These are phyloP conservation scores for Andrena marginata DNA, from an alignment of 2,888 invertebrate species.

Conservation along the genomic window DNA sequence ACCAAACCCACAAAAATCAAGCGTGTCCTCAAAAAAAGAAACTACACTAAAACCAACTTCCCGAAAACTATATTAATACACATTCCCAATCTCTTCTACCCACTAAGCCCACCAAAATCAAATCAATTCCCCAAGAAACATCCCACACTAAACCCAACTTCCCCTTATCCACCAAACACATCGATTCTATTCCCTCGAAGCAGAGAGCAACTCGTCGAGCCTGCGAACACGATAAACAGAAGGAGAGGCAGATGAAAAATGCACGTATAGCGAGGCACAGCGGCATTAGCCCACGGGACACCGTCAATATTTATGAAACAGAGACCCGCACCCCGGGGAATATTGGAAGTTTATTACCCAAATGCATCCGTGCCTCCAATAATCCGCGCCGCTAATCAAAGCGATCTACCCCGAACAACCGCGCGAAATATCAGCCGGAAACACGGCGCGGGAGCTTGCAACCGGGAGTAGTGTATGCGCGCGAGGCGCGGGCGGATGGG, in stretches of 20 bases:
- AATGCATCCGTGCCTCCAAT: constrained; percentile 40
- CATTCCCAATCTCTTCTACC: too few species aligned
- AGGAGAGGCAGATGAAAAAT: neutral
- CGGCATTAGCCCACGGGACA: constrained; percentile 5
- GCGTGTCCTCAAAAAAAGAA: too few species aligned
- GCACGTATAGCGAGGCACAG: neutral
- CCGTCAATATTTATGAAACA: constrained; percentile 30
- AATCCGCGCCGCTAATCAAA: constrained; percentile 53
- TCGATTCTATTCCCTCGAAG: neutral
- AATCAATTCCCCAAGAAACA: too few species aligned
- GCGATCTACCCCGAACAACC: constrained; percentile 21
- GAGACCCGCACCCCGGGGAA: constrained; percentile 2
- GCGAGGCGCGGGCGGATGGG: neutral
- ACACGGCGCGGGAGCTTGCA: neutral
- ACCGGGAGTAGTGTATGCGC: too few species aligned
- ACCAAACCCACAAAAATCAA: too few species aligned
- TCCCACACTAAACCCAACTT: neutral
- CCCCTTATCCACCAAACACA: neutral
- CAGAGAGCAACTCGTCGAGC: neutral
- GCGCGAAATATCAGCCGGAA: constrained; percentile 35
- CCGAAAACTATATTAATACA: too few species aligned
- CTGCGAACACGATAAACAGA: neutral
- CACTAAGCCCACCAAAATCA: too few species aligned
- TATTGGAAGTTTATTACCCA: constrained; percentile 48
- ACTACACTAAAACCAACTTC: too few species aligned